Base-by-base conservation (phyloP, 2,888 invertebrate species). In the Pristionchus entomophagus region DNA sequence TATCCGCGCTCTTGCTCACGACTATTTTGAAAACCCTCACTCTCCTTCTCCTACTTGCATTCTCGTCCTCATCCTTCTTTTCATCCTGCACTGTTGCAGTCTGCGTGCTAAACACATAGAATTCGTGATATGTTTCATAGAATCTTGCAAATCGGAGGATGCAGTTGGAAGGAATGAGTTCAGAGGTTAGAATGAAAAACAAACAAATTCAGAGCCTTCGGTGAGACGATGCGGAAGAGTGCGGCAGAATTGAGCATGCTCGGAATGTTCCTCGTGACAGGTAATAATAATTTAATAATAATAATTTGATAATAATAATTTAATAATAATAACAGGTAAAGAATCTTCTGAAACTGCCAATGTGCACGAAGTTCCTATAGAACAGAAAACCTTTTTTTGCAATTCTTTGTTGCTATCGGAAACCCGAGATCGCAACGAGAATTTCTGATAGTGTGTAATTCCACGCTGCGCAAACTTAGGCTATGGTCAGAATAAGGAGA, bases 221-320 rank as follows among this genome's bases (percentile, higher is more conserved):
- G 93, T 32, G 90, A 92, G 83, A 93, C 93, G 32, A 89, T 93
- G 56, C 88, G 89, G 45, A 88, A 91, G 1, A 91, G 91, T 2
- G 90, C 92, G 41, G 90, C 92, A 0, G 93, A 93, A 73, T 87
- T 93, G 62, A 90, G 90, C 45, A 93, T 93, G 93, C 88, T 93
- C 53, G 89, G 88, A 17, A 91, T 93, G 91, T 93, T 93, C 84
- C 88, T 93, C 14, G 88, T 93, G 32, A 92, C 92, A 26, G 78
- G 78, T 80, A 77, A 14, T 32, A 45, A 65, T 35, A 19, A 17
- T 69, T 69, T n/a, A n/a, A n/a, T n/a, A n/a, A n/a, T n/a, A n/a
- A n/a, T n/a, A n/a, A n/a, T n/a, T n/a, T n/a, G n/a, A n/a, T n/a
- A n/a, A n/a, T n/a, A n/a, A n/a, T n/a, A n/a, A n/a, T n/a, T n/a